Base-by-base conservation (phyloP, 2,888 invertebrate genomes). In the Tetranychus truncatus region DNA sequence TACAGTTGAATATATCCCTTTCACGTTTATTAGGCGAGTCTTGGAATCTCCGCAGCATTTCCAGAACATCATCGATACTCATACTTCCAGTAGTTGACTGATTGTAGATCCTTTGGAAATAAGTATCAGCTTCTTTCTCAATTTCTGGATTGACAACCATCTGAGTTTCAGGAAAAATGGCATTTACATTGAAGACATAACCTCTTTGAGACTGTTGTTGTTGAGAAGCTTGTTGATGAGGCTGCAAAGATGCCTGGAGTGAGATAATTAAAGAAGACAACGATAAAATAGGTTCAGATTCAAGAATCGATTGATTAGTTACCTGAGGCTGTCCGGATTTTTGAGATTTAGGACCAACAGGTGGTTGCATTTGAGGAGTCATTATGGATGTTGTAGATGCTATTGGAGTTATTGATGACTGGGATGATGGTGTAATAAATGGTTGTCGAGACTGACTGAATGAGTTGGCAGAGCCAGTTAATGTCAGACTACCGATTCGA, bases 121-220 rank as follows among this genome's bases (percentile, higher is more conserved):
- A 99, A 74, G 93, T 90, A 82, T 99, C 99, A 0, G 97, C 99
- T 85, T 99, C 97, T 82, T 97, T 96, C 83, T 99, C 99, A 69
- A 97, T 91, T 81, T 97, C 97, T 24, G 69, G 69, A 69, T 69
- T 69, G 20, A 11, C 15, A 55, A 15, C 11, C 34, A 24, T 55
- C 6, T 55, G 55, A 55, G 9, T 55, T 55, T 55, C 55, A 55
- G 55, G 55, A 15, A 55, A 55, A 15, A 55, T 55, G 55, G 55
- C 55, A 55, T 55, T 55, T 15, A 55, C 55, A 55, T 55, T 15
- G 55, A 55, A 55, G 9, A 67, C 18, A 67, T 21, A 24, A 67
- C 67, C 9, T 20, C n/a, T 67, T n/a, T 67, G 67, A 67, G 67
- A 9, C n/a, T 67, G 67, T 67, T 67, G 67, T 21, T 55, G 55